Base-by-base conservation (phyloP, 2,797 vertebrate genomes). In the Florisuga fusca region DNA sequence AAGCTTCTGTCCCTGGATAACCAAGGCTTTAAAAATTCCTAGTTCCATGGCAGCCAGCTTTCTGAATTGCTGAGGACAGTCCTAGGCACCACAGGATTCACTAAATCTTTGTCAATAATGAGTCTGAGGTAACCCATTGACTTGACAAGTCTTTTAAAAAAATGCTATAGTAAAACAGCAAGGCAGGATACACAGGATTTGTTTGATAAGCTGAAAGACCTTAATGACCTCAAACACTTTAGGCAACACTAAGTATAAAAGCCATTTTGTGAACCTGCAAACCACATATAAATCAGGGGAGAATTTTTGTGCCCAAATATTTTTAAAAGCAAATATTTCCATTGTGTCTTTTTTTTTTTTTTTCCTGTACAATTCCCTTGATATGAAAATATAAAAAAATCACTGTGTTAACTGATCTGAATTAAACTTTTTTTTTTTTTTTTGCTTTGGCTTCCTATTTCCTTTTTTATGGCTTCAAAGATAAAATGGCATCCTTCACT, bases 81-180 rank as follows among this genome's bases (percentile, higher is more conserved):
- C 62, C 2, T 2, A 23, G 77, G 91, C 76, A 93, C 61, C 62
- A 36, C 11, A 29, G 74, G 48, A 38, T 63, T 22, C 51, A 22
- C 15, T 10, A 62, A 62, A 8, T 51, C 80, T 67, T 87, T 54
- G 61, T 29, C 84, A 83, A 71, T 27, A 80, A 69, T 9, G 41
- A 57, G 73, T 41, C 38, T 73, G 87, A 89, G 90, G 92, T 97
- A 97, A 96, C 94, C 87, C 90, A 87, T 89, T 96, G 96, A 91
- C 94, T 96, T 87, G 72, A 96, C 94, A 96, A 96, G 96, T 94
- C 92, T 98, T 95, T 96, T 92, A 87, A 90, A 94, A 94, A 95
- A 96, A 91, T 96, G 81, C 87, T 80, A 6, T 46, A 94, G 95
- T 96, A 83, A 87, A 88, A 94, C 53, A 95, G 90, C 94, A 85